A percentile compares a stretch with the other conserved stretches of the same genome.
Conservation (phyloP, 2,113 vertebrate species). For the Limanda limanda region DNA sequence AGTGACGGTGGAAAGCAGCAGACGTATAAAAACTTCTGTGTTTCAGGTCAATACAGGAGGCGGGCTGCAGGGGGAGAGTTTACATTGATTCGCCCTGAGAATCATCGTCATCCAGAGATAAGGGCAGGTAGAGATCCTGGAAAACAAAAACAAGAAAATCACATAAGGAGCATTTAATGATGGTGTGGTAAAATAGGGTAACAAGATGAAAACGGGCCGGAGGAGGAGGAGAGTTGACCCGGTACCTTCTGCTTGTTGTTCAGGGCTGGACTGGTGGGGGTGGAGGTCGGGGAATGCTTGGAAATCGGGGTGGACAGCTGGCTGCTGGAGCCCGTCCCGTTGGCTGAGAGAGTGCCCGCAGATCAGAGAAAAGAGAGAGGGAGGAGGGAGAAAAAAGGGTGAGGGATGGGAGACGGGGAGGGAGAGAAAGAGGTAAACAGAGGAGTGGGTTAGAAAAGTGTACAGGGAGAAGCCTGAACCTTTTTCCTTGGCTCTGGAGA, state of each 20-base stretch:
- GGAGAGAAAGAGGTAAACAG: slow-evolving; percentile 35
- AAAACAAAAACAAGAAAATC: slow-evolving; percentile 31
- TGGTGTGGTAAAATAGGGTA: neutral
- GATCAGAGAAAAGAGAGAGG: slow-evolving; percentile 1
- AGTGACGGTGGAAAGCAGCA: slow-evolving; percentile 66
- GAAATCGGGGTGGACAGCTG: slow-evolving; percentile 98
- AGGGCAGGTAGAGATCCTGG: slow-evolving; percentile 96
- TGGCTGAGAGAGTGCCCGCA: slow-evolving; percentile 82
- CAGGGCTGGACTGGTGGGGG: slow-evolving; percentile 94
- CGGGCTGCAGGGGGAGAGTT: slow-evolving; percentile 62
- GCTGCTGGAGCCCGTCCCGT: slow-evolving; percentile 96
- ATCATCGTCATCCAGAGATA: slow-evolving; percentile 97
- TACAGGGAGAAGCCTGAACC: slow-evolving; percentile 25
- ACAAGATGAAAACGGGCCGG: slow-evolving; percentile 4
- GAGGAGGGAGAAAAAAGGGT: neutral
- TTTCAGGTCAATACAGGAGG: slow-evolving; percentile 56
- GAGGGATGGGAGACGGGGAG: neutral
- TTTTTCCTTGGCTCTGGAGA: slow-evolving; percentile 31
- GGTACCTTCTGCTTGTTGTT: slow-evolving; percentile 98
- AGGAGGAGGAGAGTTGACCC: slow-evolving; percentile 11
- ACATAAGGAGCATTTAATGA: neutral
- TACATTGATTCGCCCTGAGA: slow-evolving; percentile 97
- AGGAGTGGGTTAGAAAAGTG: slow-evolving; percentile 53
- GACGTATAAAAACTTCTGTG: slow-evolving; percentile 65
- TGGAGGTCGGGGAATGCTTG: slow-evolving; percentile 98